These are phyloP conservation scores for Machimus rusticus DNA, from an alignment of 2,888 invertebrate species.

Conservation along the genomic window DNA sequence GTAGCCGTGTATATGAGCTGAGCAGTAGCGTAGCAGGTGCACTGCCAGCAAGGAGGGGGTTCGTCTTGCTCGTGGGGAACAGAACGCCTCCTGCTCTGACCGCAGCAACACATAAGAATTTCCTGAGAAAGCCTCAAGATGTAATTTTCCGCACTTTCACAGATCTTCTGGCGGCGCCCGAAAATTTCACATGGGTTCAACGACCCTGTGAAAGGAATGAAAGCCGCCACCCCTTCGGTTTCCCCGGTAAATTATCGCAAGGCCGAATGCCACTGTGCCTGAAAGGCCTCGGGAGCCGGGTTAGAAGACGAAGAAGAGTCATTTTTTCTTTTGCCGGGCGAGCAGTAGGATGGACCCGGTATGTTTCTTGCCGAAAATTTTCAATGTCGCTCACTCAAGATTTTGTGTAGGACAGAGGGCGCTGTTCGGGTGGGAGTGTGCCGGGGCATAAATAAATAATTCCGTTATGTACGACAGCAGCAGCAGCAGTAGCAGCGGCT, in stretches of 20 bases:
- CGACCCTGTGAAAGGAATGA: not conserved
- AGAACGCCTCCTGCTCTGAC: not conserved
- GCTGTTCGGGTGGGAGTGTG: not conserved
- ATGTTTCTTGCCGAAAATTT: not conserved
- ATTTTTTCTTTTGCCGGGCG: not conserved
- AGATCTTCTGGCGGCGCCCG: not conserved
- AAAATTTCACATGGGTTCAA: slow-evolving; percentile 4
- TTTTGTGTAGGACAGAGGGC: not conserved
- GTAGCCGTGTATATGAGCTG: not conserved
- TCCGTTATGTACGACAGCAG: not conserved
- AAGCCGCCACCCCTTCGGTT: not conserved
- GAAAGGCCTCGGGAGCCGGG: not conserved
- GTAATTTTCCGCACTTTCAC: not conserved
- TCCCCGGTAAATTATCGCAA: not conserved
- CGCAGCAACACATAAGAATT: not conserved
- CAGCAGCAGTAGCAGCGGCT: not conserved
- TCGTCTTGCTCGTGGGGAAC: not conserved
- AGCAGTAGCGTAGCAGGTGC: not conserved
- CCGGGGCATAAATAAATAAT: not conserved
- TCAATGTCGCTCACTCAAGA: slow-evolving; percentile 12
- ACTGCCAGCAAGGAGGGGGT: not conserved
- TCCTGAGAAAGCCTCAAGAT: not conserved
- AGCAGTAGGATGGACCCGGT: not conserved
- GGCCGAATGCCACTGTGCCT: not conserved
- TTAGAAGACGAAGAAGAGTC: not conserved